Conservation (phyloP, 2,888 invertebrate species). For the Trichopria drosophilae region DNA sequence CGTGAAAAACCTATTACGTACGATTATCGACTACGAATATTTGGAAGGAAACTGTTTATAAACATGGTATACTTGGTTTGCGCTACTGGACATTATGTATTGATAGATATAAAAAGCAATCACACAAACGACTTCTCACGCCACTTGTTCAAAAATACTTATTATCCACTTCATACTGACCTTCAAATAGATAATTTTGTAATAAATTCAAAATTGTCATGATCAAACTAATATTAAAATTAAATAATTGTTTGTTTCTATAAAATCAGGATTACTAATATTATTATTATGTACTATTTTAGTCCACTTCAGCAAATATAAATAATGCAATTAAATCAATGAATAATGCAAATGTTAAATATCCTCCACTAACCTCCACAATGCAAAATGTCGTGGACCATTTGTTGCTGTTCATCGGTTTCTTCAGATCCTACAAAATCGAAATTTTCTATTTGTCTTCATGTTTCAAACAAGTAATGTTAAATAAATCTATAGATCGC, state of each 20-base stretch:
- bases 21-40: no score
- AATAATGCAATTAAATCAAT: not conserved
- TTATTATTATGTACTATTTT: not conserved
- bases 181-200: no score
- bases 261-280: constrained; percentile 2
- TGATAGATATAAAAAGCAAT: no score
- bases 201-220: not conserved
- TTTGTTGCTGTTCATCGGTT: constrained; percentile 79
- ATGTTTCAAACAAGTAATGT: constrained; percentile 7
- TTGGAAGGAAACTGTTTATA: no score
- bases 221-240: not conserved
- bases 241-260: not conserved
- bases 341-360: not conserved
- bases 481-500: constrained; percentile 6
- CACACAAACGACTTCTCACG: no score
- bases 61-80: no score
- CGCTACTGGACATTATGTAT: no score
- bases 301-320: constrained; percentile 4
- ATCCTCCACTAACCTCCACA: constrained; percentile 66
- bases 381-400: constrained; percentile 86
- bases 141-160: no score
- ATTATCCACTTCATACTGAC: no score
- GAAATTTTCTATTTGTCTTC: constrained; percentile 8
- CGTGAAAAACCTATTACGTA: no score
- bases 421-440: constrained; percentile 68